Evolutionary conservation across 2,797 vertebrate species (phyloP).

Genomic region (Craterocephalus amniculus): DNA sequence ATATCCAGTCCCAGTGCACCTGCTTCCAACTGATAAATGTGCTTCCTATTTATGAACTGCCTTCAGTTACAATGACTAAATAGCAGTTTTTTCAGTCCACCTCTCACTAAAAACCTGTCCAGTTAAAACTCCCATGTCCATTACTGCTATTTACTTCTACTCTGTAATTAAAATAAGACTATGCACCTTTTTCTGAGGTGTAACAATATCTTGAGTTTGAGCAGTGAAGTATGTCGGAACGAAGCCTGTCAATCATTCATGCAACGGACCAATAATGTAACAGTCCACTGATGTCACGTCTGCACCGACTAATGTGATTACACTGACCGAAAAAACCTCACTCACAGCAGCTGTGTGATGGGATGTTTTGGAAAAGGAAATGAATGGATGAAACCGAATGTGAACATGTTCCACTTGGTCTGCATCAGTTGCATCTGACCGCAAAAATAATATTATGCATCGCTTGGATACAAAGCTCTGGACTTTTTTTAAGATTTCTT

Average conservation of each 20-base stretch:
- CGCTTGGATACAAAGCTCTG: neutral
- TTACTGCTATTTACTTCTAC: slow-evolving; percentile 6
- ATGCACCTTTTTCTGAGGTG: neutral
- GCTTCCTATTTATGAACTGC: neutral
- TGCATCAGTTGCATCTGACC: neutral
- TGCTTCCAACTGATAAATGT: slow-evolving; percentile 24
- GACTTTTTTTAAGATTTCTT: neutral
- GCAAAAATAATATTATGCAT: neutral
- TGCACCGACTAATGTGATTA: slow-evolving; percentile 22
- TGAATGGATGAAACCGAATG: neutral
- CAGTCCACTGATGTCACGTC: slow-evolving; percentile 22
- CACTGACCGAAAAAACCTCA: neutral
- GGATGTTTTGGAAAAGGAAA: slow-evolving; percentile 7
- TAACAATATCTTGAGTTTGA: neutral
- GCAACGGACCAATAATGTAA: slow-evolving; percentile 30
- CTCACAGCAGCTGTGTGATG: neutral
- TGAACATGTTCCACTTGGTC: neutral
- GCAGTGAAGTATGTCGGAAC: slow-evolving; percentile 11
- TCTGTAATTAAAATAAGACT: slow-evolving; percentile 13
- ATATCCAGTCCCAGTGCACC: slow-evolving; percentile 12
- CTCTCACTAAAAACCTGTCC: slow-evolving; percentile 5
- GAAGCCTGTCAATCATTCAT: slow-evolving; percentile 34
- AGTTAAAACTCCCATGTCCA: neutral
- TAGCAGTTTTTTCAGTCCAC: slow-evolving; percentile 12
- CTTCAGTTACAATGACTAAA: slow-evolving; percentile 7